Evolutionary conservation across 2,797 vertebrate genomes (phyloP), one percentile per base, ranked within the genome.

Genomic region (Siniperca obscura): DNA sequence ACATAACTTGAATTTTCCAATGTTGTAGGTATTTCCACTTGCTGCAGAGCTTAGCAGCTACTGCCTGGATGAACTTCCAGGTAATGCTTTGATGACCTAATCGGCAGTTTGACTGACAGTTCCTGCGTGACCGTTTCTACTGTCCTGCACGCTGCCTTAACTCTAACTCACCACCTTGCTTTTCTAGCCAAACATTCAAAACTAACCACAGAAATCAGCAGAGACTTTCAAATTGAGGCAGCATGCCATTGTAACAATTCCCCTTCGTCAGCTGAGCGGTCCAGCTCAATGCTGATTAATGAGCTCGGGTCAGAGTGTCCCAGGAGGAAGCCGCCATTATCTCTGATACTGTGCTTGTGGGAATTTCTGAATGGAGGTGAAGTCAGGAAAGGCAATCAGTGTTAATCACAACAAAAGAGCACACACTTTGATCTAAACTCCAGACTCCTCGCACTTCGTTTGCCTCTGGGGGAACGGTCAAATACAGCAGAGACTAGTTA

Each of bases 201-300:
- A 55, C 60, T 66, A 70, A 85, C 57, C 48, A 46, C 36, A 78
- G 40, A 86, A 90, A 91, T 90, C 86, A 92, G 83, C 73, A 14
- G 68, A 84, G 77, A 64, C 70, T 78, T 89, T 87, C 55, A 87
- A 81, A 87, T 56, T 30, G 38, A 86, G 72, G 83, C 84, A 36
- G 68, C 81, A 25, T n/a, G 77, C 80, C 76, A 80, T 70, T 70
- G 84, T 74, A 81, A 82, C 81, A 83, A 74, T 83, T 79, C 80
- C 78, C 82, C 71, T 87, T 84, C 89, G 90, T 89, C 80, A 83
- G 81, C 83, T 52, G 77, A 87, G 81, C 48, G 27, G 83, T 80
- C 72, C 60, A 21, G 81, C 90, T 92, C 93, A 95, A 93, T 92
- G 87, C 88, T 92, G 94, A 94, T 93, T 94, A 95, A 95, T 93